These are phyloP conservation scores for Myripristis jacobus DNA, from an alignment of 2,797 vertebrate genomes.

Conservation along the genomic window DNA sequence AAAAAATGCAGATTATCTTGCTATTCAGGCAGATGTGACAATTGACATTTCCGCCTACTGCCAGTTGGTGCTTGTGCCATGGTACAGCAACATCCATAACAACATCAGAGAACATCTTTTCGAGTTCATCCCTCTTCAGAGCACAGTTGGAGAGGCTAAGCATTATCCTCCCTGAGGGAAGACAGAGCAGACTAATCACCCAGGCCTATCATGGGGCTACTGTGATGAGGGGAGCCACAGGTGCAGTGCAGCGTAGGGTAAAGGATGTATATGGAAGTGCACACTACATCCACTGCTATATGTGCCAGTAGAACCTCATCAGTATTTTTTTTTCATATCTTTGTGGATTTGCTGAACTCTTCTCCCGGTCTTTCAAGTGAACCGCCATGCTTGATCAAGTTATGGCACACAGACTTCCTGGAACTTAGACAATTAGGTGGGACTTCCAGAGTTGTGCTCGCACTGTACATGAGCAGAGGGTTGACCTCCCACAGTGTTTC, in stretches of 20 bases:
- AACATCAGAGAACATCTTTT: conserved; percentile 29
- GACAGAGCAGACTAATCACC: background rate
- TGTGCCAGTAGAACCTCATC: background rate
- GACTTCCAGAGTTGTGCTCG: conserved; percentile 20
- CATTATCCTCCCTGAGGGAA: conserved; percentile 11
- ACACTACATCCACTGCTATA: conserved; percentile 21
- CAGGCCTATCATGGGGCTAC: conserved; percentile 11
- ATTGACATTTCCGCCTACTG: conserved; percentile 20
- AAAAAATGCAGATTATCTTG: conserved; percentile 19
- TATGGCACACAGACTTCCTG: conserved; percentile 15
- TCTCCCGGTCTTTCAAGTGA: conserved; percentile 25
- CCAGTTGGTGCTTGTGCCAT: conserved; percentile 19
- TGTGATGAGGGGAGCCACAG: conserved; percentile 7
- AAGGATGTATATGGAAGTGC: conserved; percentile 10
- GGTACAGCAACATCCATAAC: conserved; percentile 5
- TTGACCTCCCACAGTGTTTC: conserved; percentile 15
- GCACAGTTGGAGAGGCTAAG: conserved; percentile 14
- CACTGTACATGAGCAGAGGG: conserved; percentile 27
- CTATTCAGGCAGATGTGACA: conserved; percentile 19
- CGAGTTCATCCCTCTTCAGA: conserved; percentile 13
- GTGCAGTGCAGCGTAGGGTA: conserved; percentile 11
- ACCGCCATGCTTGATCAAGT: conserved; percentile 27
- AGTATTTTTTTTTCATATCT: conserved; percentile 23
- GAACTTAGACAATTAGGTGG: background rate
- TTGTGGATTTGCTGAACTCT: conserved; percentile 24